Conservation (phyloP, 2,113 vertebrate genomes). For the Rhinogobius similis region DNA sequence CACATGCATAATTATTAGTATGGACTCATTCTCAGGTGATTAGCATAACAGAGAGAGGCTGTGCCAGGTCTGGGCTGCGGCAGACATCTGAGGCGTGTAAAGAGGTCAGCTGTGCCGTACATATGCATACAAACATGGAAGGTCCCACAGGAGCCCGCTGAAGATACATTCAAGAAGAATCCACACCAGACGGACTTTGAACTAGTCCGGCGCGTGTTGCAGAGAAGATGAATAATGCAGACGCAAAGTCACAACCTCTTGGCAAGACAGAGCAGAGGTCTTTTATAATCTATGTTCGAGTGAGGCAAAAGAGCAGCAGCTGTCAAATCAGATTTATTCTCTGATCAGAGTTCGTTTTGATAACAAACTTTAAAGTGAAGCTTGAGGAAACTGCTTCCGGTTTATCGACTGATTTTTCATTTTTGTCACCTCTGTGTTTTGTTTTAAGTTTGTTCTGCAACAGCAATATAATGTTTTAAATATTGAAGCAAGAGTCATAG, state of each 20-base stretch:
- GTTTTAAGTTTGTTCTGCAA: too few species aligned
- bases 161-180: constrained; percentile 7
- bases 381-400: background rate
- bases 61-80: background rate
- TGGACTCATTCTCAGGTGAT: background rate
- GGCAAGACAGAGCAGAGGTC: background rate
- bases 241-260: background rate
- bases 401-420: background rate
- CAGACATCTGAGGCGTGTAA: constrained; percentile 6
- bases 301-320: background rate
- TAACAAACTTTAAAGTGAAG: background rate
- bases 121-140: constrained; percentile 5
- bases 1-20: background rate
- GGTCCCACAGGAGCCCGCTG: background rate
- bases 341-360: background rate
- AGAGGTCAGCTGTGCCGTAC: background rate
- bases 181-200: background rate
- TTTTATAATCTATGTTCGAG: background rate
- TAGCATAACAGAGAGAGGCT: background rate
- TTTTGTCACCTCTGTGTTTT: too few species aligned
- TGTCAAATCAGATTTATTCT: background rate
- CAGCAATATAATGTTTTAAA: too few species aligned
- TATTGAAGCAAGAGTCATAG: too few species aligned
- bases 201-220: background rate
- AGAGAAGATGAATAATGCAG: background rate